phyloP scores from a whole-genome alignment of 2,797 vertebrate genomes.

The Craterocephalus amniculus region DNA sequence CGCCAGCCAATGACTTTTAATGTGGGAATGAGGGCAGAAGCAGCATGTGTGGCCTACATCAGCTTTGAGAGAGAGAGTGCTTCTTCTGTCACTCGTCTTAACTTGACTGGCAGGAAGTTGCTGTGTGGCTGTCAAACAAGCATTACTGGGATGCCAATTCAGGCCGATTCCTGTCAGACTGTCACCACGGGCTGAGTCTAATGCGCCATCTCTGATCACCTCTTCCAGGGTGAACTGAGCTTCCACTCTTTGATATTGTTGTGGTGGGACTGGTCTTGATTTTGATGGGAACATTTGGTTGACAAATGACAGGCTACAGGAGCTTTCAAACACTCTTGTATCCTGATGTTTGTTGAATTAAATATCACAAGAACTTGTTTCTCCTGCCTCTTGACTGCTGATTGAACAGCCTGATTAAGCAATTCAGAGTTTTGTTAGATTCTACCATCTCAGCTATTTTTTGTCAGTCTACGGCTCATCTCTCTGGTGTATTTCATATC shows the following conservation, averaged over 20 bases:
- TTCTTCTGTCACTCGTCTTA: slow-evolving; percentile 43
- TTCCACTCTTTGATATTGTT: slow-evolving; percentile 9
- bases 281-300: slow-evolving; percentile 29
- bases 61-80: slow-evolving; percentile 30
- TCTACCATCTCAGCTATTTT: slow-evolving; percentile 29
- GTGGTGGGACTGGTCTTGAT: slow-evolving; percentile 6
- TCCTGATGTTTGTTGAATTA: slow-evolving; percentile 15
- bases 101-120: slow-evolving; percentile 45
- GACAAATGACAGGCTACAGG: slow-evolving; percentile 20
- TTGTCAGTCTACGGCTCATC: slow-evolving; percentile 14
- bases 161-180: slow-evolving; percentile 53
- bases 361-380: not conserved
- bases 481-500: slow-evolving; percentile 42
- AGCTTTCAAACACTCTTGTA: not conserved
- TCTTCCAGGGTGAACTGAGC: slow-evolving; percentile 12
- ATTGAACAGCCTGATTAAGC: slow-evolving; percentile 34
- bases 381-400: slow-evolving; percentile 1
- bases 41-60: slow-evolving; percentile 35
- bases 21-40: slow-evolving; percentile 20
- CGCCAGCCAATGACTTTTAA: slow-evolving; percentile 26
- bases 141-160: slow-evolving; percentile 26
- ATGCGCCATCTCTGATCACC: slow-evolving; percentile 34
- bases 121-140: slow-evolving; percentile 50
- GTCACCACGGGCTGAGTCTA: slow-evolving; percentile 44
- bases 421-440: slow-evolving; percentile 22